Percentiles rank a stretch among this genome's conserved stretches.
Evolutionary conservation across 2,113 vertebrate species (phyloP).

Genomic region (Thalassarche chlororhynchos): DNA sequence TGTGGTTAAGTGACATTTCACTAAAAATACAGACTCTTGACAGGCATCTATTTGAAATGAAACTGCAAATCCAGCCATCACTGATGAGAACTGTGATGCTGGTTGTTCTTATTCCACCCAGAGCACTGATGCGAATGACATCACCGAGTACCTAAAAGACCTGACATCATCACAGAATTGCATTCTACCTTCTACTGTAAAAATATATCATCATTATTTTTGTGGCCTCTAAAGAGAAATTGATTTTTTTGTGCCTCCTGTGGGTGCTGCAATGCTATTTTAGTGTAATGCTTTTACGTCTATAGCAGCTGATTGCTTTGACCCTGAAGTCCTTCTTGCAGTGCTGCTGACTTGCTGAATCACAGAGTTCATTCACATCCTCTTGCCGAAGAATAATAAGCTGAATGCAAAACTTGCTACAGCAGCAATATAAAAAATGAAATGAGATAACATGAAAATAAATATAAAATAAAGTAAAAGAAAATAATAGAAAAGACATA

Average conservation of each 20-base stretch:
- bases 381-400: background rate
- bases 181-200: background rate
- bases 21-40: background rate
- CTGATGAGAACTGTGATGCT: background rate
- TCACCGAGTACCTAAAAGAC: background rate
- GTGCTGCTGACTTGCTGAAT: conserved; percentile 41
- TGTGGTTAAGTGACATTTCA: background rate
- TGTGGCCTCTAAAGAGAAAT: background rate
- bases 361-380: conserved; percentile 16
- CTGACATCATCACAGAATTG: conserved; percentile 13
- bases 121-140: background rate
- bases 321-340: conserved; percentile 46
- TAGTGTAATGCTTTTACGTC: conserved; percentile 22
- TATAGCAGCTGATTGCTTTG: conserved; percentile 44
- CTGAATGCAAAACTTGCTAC: background rate
- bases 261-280: conserved; percentile 33
- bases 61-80: background rate
- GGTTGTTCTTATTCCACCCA: background rate
- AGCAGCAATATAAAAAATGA: background rate
- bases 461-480: background rate
- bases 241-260: conserved; percentile 16
- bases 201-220: conserved; percentile 34
- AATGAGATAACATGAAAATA: background rate
- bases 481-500: background rate
- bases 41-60: background rate